Evolutionary conservation across 2,113 vertebrate genomes (phyloP), one percentile per base, ranked within the genome.

Genomic region (Rallus limicola): DNA sequence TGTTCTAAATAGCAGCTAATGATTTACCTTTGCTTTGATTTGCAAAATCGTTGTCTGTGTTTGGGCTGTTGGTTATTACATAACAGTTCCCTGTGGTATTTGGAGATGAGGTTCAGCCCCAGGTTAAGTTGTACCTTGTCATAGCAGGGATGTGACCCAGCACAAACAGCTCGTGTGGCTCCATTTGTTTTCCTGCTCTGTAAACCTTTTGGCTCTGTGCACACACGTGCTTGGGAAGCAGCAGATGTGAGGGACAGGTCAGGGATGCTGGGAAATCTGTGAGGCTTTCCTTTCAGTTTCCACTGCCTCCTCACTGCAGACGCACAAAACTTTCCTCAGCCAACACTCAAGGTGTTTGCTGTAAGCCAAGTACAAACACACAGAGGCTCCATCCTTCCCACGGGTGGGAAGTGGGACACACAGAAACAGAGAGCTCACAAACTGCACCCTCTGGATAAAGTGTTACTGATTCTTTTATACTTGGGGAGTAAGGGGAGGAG

Each of bases 211-310:
- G 82, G 46, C 86, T 95, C 71, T 52, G 79, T 50, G 12, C 78
- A 63, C 20, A 6, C 16, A 76, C 69, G 16, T 67, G 88, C 9
- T 62, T 90, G 59, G 92, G 92, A 92, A 69, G 91, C 83, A 86
- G 53, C 90, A 96, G 87, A 88, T 96, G 88, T 95, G 92, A 96
- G 56, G 75, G 72, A 93, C 96, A 95, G 95, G 93, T 93, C 93
- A 96, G 92, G 92, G 90, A 93, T 88, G 71, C 79, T 96, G 90
- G 56, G 48, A 84, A 81, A 58, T 50, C 76, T 75, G 65, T 21
- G 53, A 94, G 69, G 79, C 82, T 94, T 94, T 93, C 56, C 64
- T 84, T 88, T 78, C 52, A 29, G 48, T 75, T 91, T 79, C 48
- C 83, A 69, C 75, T 75, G 53, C 18, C n/a, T 93, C 59, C 52